Conservation (phyloP, 2,888 invertebrate species). For the Pyralis farinalis region DNA sequence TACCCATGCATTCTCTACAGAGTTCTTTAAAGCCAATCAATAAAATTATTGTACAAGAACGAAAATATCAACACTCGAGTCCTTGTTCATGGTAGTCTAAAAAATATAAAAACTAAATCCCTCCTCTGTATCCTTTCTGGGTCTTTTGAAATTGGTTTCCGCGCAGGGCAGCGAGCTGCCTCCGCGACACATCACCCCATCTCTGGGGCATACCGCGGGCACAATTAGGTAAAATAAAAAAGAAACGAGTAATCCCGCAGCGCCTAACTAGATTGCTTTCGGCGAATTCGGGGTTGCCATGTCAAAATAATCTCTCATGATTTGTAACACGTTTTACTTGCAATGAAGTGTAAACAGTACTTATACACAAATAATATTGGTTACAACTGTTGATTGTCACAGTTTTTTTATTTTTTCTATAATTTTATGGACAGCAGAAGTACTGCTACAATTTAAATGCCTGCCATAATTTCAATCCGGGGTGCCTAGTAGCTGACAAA, state of each 20-base stretch:
- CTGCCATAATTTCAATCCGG: no score
- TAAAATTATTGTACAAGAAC: no score
- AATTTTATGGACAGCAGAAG: no score
- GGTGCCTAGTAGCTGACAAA: no score
- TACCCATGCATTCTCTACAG: no score
- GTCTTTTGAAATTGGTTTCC: constrained; percentile 69
- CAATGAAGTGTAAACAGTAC: constrained; percentile 4
- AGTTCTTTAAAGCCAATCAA: no score
- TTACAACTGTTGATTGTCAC: no score
- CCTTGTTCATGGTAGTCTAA: background rate
- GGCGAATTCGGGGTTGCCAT: constrained; percentile 28
- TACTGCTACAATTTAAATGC: no score
- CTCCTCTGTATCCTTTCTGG: constrained; percentile 56
- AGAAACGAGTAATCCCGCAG: constrained; percentile 44
- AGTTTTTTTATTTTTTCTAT: no score
- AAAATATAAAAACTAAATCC: constrained; percentile 14
- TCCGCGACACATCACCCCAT: constrained; percentile 65
- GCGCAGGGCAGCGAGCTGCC: constrained; percentile 52
- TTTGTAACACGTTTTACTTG: constrained; percentile 20
- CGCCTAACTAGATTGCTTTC: constrained; percentile 49
- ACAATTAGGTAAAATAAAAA: constrained; percentile 71
- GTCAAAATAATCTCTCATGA: constrained; percentile 24
- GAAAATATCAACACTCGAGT: no score
- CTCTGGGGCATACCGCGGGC: constrained; percentile 62
- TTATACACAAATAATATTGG: constrained; percentile 1